Percentiles rank a stretch among this genome's conserved stretches.
These are phyloP conservation scores for Thera obeliscata DNA, from an alignment of 2,888 invertebrate species.

Conservation along the genomic window DNA sequence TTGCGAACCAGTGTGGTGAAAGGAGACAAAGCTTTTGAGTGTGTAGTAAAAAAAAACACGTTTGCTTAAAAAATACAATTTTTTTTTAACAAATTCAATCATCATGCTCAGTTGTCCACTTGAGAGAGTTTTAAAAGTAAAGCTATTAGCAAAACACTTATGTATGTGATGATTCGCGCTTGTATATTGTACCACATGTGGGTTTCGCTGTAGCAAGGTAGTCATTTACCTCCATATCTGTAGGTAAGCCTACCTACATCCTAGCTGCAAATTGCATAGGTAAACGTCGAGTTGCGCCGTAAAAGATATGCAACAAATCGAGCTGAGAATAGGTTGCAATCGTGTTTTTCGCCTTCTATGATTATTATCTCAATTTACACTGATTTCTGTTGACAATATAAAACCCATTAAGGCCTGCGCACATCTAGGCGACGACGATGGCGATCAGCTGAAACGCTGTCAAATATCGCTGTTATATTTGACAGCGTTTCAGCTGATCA, in stretches of 20 bases:
- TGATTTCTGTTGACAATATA: not conserved
- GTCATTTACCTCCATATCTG: slow-evolving; percentile 62
- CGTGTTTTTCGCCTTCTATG: slow-evolving; percentile 29
- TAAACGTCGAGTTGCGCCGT: slow-evolving; percentile 43
- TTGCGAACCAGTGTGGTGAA: too few species aligned
- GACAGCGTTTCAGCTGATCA: too few species aligned
- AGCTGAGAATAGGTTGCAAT: slow-evolving; percentile 19
- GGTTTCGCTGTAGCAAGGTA: not conserved
- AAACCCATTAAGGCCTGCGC: not conserved
- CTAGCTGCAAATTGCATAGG: slow-evolving; percentile 44
- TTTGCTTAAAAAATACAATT: too few species aligned
- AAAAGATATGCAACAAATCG: slow-evolving; percentile 50
- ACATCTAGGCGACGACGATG: too few species aligned
- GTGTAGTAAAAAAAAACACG: too few species aligned
- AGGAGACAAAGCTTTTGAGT: too few species aligned
- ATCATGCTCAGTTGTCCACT: too few species aligned
- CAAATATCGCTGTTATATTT: too few species aligned
- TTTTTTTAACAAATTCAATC: too few species aligned
- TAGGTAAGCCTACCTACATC: slow-evolving; percentile 41
- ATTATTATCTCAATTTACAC: slow-evolving; percentile 7
- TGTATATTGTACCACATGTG: not conserved
- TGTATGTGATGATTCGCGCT: not conserved
- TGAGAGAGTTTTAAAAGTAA: too few species aligned
- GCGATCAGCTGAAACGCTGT: too few species aligned
- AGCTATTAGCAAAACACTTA: too few species aligned